Base-by-base conservation (phyloP, 1,140 invertebrate species). In the Achatina immaculata region DNA sequence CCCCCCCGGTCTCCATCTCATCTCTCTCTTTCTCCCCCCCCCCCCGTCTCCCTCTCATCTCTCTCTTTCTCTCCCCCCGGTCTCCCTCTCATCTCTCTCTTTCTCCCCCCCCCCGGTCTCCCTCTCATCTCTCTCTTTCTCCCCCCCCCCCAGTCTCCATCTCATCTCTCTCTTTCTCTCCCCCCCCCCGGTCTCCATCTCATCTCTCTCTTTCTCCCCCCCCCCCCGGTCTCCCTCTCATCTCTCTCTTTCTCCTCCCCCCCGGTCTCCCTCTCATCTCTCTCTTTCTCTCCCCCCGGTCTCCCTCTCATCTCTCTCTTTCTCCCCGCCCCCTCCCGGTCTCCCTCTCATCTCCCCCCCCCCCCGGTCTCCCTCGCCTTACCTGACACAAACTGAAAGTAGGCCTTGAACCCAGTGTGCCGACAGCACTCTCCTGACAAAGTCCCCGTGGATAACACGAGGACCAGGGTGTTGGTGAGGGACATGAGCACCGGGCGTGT, bases 321-420 rank as follows among this genome's bases (percentile, higher is more conserved):
- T n/a, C 51, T 21, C 51, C 51, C 24, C 51, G 11, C 6, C 24
- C 6, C 51, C 24, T 24, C 51, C 3, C n/a, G n/a, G n/a, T 24
- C 51, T 11, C 51, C 51, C 14, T 55, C 51, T 55, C 51, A 21
- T n/a, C 51, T 55, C 21, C 51, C 21, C n/a, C 51, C 51, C n/a
- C 21, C 51, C 24, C 21, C 21, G 14, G 4, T 55, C 24, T 55
- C 51, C n/a, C n/a, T n/a, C 24, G 14, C 21, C n/a, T 81, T 78
- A 89, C 88, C 87, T 77, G 88, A 88, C 1, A 89, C 85, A 81
- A 87, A 89, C 43, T 86, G 82, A 73, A 86, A 89, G 21, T 85
- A 75, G 36, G 85, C 85, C 73, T 87, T 89, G 74, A 88, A 89
- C 3, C 88, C 88, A 16, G 84, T 80, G 45, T 86, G 82, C 45